phyloP scores from a whole-genome alignment of 2,797 vertebrate genomes.

The Balearica regulorum region DNA sequence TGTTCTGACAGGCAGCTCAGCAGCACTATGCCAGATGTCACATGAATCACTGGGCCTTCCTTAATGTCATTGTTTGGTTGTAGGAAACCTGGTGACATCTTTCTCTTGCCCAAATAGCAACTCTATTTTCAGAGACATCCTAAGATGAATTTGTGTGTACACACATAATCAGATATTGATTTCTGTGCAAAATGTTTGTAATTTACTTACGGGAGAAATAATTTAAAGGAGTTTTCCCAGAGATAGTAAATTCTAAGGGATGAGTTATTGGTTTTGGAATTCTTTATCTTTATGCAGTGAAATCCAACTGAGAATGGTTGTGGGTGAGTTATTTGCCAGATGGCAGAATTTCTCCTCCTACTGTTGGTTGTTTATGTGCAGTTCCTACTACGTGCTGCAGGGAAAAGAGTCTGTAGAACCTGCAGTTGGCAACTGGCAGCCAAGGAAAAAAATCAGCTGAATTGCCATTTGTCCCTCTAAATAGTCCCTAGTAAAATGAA shows the following conservation, averaged over 20 bases:
- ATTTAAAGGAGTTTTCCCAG: background rate
- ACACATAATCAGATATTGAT: constrained; percentile 19
- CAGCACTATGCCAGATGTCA: background rate
- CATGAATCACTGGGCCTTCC: background rate
- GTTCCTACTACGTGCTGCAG: background rate
- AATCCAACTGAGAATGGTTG: constrained; percentile 3
- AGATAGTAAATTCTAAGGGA: background rate
- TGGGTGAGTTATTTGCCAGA: constrained; percentile 53
- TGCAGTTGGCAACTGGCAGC: background rate
- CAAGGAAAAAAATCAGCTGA: background rate
- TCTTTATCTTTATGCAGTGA: background rate
- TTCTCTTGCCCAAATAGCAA: background rate
- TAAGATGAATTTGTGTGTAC: background rate
- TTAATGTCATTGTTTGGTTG: background rate
- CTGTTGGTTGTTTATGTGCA: background rate
- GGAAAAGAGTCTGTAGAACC: background rate
- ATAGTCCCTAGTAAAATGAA: background rate
- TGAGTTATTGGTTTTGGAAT: constrained; percentile 22
- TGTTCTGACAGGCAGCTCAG: background rate
- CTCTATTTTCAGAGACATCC: background rate
- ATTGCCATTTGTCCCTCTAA: background rate
- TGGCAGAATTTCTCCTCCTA: constrained; percentile 19
- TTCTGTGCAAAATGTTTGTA: background rate
- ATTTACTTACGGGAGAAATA: constrained; percentile 20
- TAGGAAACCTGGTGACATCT: background rate